Evolutionary conservation across 2,888 invertebrate species (phyloP).

Genomic region (Nemurella pictetii): DNA sequence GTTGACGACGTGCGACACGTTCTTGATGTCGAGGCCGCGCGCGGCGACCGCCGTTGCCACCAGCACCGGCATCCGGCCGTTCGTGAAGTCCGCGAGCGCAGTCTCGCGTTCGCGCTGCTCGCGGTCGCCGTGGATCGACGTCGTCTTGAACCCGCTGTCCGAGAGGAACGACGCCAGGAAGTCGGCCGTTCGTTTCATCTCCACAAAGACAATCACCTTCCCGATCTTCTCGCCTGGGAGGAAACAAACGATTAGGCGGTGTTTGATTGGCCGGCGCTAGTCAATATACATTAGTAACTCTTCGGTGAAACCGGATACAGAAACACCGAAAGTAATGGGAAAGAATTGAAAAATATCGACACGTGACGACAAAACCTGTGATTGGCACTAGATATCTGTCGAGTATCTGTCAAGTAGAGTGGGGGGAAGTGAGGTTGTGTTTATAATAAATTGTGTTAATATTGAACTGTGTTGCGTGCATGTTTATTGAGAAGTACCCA

Average conservation of each 20-base stretch:
- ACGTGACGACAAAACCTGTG: no score
- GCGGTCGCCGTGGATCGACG: conserved; percentile 76
- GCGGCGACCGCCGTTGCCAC: conserved; percentile 96
- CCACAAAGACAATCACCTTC: conserved; percentile 84
- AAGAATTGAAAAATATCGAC: no score
- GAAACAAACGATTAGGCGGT: not conserved
- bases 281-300: no score
- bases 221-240: conserved; percentile 42
- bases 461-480: no score
- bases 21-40: conserved; percentile 86
- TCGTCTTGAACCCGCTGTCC: conserved; percentile 71
- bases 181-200: conserved; percentile 87
- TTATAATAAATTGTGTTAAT: no score
- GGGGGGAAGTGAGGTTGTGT: no score
- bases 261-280: no score
- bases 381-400: no score
- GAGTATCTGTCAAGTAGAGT: no score
- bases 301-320: no score
- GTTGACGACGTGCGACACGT: conserved; percentile 64
- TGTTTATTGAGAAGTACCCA: no score
- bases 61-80: conserved; percentile 73
- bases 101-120: conserved; percentile 72
- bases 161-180: conserved; percentile 83
- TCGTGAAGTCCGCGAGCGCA: conserved; percentile 78
- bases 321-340: no score